Evolutionary conservation across 2,888 invertebrate genomes (phyloP).

Genomic region (Drosophila anceps): DNA sequence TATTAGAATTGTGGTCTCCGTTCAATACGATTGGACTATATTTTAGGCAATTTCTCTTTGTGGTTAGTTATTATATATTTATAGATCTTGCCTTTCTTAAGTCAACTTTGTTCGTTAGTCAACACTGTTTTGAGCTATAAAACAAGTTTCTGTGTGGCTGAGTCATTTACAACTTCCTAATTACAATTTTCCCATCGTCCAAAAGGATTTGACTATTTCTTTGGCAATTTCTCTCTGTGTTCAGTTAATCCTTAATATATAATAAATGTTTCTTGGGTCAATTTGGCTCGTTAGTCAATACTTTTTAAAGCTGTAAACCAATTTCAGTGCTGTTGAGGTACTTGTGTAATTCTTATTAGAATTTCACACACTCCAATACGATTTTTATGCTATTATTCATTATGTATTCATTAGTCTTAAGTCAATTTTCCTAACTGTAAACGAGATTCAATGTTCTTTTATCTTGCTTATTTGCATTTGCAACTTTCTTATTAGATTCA

Average conservation of each 20-base stretch:
- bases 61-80: too few relatives aligned
- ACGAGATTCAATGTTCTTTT: not conserved
- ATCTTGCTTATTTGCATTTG: not conserved
- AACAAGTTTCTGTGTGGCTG: not conserved
- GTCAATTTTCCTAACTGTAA: not conserved
- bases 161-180: accelerated
- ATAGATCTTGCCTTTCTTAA: too few relatives aligned
- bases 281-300: not conserved
- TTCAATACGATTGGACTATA: not conserved
- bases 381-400: too few relatives aligned
- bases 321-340: not conserved
- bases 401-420: too few relatives aligned
- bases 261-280: not conserved
- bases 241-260: too few relatives aligned
- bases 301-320: not conserved
- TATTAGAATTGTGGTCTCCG: too few relatives aligned
- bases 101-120: not conserved
- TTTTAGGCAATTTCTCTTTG: too few relatives aligned
- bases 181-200: not conserved
- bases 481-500: not conserved
- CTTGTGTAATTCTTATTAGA: too few relatives aligned
- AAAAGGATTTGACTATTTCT: not conserved
- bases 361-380: too few relatives aligned
- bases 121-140: not conserved
- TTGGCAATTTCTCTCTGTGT: too few relatives aligned